Conservation (phyloP, 1,140 invertebrate genomes). For the Drosophila chauvacae region DNA sequence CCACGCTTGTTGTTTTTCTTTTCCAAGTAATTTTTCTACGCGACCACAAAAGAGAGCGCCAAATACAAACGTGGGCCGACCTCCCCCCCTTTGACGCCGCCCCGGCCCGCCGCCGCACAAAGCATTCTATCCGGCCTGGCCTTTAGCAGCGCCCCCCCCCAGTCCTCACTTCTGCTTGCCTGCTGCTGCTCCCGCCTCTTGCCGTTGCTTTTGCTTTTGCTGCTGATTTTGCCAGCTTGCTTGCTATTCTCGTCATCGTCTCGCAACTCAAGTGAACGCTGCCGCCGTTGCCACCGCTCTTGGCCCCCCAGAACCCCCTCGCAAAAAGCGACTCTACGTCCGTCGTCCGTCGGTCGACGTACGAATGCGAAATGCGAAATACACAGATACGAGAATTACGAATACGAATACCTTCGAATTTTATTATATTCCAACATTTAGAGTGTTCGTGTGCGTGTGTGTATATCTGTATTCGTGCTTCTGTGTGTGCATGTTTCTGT, state of each 20-base stretch:
- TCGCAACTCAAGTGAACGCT: slow-evolving; percentile 63
- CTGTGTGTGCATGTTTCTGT: slow-evolving; percentile 69
- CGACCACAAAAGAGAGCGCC: slow-evolving; percentile 48
- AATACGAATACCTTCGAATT: slow-evolving; percentile 68
- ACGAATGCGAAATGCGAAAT: slow-evolving; percentile 46
- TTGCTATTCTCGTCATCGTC: slow-evolving; percentile 81
- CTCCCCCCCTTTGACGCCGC: slow-evolving; percentile 20
- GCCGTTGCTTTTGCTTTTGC: slow-evolving; percentile 40
- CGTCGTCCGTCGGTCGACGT: slow-evolving; percentile 24
- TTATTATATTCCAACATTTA: slow-evolving; percentile 76
- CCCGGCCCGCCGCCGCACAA: slow-evolving; percentile 35
- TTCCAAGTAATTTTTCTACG: slow-evolving; percentile 78
- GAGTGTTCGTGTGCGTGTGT: slow-evolving; percentile 39
- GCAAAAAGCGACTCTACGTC: slow-evolving; percentile 17
- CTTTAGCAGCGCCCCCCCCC: slow-evolving; percentile 29
- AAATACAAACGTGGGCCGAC: slow-evolving; percentile 71
- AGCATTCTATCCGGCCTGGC: slow-evolving; percentile 65
- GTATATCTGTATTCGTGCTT: slow-evolving; percentile 25
- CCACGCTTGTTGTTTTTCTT: slow-evolving; percentile 63
- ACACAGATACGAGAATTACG: slow-evolving; percentile 30
- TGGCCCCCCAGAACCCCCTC: slow-evolving; percentile 18
- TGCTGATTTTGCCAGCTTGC: slow-evolving; percentile 44
- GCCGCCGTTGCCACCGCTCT: slow-evolving; percentile 9
- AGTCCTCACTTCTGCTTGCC: not conserved
- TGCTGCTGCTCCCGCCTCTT: slow-evolving; percentile 27